Base-by-base conservation (phyloP, 2,113 vertebrate species). In the Thunnus thynnus region DNA sequence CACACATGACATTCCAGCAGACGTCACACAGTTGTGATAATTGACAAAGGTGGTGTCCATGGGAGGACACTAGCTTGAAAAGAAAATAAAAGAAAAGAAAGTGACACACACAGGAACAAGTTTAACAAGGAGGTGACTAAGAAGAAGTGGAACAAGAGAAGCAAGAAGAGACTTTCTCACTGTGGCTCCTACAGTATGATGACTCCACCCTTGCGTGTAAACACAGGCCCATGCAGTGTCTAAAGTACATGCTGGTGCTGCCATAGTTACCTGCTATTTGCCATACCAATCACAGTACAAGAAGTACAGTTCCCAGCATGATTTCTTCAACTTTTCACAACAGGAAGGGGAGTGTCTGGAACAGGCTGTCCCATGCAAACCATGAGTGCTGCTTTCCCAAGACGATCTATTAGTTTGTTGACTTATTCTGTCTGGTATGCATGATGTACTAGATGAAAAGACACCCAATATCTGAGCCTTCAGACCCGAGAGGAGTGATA, bases 191-290 rank as follows among this genome's bases (percentile, higher is more conserved):
- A 57, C 11, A 27, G 0, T 61, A 54, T 69, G 5, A 50, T 36
- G 64, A 84, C 89, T 71, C 81, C 82, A 79, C 91, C 89, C 72
- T 74, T 30, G 68, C 70, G 52, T 88, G 80, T 77, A 50, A 73
- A 75, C 82, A 90, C 74, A 84, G n/a, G 74, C 61, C 71, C 22
- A 18, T 10, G 1, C 22, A 8, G 7, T 41, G 9, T 41, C 36
- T 41, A 41, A 41, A 41, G 36, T 41, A 41, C 36, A 41, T 41
- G 36, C 36, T 41, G 36, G 36, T 7, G 36, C 36, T 41, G 6
- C 36, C 36, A 41, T 41, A 6, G 36, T 41, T 41, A 41, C 36
- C 9, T 41, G 36, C 7, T 41, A 41, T 41, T 41, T 41, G 36
- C 9, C 36, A 41, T 9, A 41, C 36, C 36, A 41, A 41, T 9